A percentile compares a stretch with the other conserved stretches of the same genome.
Conservation (phyloP, 2,888 invertebrate species). For the Holacanthella duospinosa region DNA sequence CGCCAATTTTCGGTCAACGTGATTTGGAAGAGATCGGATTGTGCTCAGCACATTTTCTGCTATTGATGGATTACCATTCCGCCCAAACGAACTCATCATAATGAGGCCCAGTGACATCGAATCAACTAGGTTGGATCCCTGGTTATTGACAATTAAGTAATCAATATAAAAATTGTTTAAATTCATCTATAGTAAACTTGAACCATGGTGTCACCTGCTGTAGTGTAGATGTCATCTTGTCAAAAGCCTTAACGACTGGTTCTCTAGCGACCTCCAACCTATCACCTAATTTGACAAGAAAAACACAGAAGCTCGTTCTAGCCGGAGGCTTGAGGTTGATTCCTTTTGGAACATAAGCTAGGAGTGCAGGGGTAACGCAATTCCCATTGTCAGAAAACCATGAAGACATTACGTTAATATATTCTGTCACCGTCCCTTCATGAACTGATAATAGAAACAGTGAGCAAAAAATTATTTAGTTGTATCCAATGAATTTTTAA, state of each 20-base stretch:
- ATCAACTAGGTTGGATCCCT: conserved; percentile 18
- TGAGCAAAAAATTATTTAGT: too few species aligned
- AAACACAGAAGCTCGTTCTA: conserved; percentile 17
- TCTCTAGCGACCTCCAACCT: conserved; percentile 10
- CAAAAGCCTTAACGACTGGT: conserved; percentile 16
- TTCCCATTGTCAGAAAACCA: conserved; percentile 62
- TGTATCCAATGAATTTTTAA: too few species aligned
- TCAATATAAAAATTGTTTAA: too few species aligned
- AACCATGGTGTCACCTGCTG: too few species aligned
- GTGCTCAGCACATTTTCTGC: neutral
- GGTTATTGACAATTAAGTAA: too few species aligned
- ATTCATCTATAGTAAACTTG: too few species aligned
- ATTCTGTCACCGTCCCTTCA: conserved; percentile 74
- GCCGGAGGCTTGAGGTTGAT: conserved; percentile 22
- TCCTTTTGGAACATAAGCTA: conserved; percentile 25
- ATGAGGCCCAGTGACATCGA: conserved; percentile 15
- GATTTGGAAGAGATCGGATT: neutral
- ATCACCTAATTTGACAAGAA: conserved; percentile 17
- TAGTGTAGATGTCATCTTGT: conserved; percentile 16
- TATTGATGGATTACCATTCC: neutral
- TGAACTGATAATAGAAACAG: conserved; percentile 51
- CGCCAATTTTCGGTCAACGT: conserved; percentile 2
- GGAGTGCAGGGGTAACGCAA: conserved; percentile 47
- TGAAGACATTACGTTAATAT: conserved; percentile 65
- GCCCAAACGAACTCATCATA: too few species aligned